Base-by-base conservation (phyloP, 2,797 vertebrate genomes). In the Arctocebus calabarensis region DNA sequence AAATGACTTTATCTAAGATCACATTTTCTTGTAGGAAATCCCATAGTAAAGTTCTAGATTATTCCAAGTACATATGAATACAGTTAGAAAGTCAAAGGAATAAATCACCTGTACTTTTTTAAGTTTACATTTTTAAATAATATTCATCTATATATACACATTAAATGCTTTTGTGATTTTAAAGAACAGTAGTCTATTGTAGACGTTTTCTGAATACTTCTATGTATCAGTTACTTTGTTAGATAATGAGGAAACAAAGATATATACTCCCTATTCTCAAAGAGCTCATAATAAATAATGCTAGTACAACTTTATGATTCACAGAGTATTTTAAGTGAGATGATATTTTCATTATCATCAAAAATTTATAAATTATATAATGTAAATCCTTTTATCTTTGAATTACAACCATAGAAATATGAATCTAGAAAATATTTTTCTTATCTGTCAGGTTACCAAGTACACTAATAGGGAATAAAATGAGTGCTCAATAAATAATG, bases 91-190 rank as follows among this genome's bases (percentile, higher is more conserved):
- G 32, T 73, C 27, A 75, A 97, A 95, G 68, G 20, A 91, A 77
- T 37, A 73, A 82, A 77, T 45, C 9, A 92, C 22, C 61, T 78
- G 25, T 34, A 79, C n/a, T 89, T 91, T 89, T 91, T 91, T 87
- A 90, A 45, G 27, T 43, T 94, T 92, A 95, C 29, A 84, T 74
- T 90, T 93, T 83, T 25, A 89, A 59, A 81, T 88, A 94, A 86
- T 74, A 93, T 59, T 78, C 64, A 62, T 64, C 32, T 94, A 29
- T 43, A 25, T 13, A 68, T 5, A 93, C 27, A 86, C 40, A 40
- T 40, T n/a, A 93, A 19, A 43, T 79, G 4, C 2, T 84, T 96
- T 91, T 87, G 32, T 94, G 14, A 85, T 61, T 77, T 89, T 94
- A 59, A 96, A 91, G 61, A 84, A 95, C 84, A 81, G 57, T 12